Evolutionary conservation across 2,797 vertebrate genomes (phyloP).

Genomic region (Tauraco hartlaubi): DNA sequence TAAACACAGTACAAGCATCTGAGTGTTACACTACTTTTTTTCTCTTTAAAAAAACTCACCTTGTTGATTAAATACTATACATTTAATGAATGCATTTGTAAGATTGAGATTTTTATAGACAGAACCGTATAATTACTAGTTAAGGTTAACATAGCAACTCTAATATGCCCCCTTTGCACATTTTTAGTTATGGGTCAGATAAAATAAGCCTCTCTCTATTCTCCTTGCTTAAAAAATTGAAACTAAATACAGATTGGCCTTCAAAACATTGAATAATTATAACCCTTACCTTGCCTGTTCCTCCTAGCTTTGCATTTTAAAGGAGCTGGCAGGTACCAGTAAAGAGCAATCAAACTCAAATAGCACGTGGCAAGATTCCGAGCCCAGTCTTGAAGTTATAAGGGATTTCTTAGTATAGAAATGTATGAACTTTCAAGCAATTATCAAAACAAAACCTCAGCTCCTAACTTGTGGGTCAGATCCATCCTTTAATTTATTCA

Average conservation of each 20-base stretch:
- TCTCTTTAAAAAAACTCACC: background rate
- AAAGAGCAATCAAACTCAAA: background rate
- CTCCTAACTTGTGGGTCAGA: background rate
- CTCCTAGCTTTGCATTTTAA: background rate
- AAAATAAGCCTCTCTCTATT: background rate
- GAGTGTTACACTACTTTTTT: background rate
- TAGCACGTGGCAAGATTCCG: background rate
- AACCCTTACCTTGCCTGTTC: background rate
- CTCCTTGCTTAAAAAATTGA: background rate
- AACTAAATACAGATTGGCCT: background rate
- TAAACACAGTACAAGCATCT: background rate
- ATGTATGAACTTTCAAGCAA: background rate
- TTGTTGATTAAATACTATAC: background rate
- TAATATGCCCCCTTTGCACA: background rate
- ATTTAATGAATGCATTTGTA: background rate
- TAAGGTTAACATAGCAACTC: background rate
- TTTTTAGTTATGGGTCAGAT: background rate
- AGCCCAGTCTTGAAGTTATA: background rate
- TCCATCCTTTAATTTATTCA: background rate
- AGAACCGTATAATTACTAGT: background rate
- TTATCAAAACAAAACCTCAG: background rate
- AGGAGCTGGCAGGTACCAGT: background rate
- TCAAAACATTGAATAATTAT: background rate
- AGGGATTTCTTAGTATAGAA: background rate
- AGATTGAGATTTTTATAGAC: background rate